phyloP scores from a whole-genome alignment of 2,888 invertebrate species.

The Lamellibrachia satsuma region DNA sequence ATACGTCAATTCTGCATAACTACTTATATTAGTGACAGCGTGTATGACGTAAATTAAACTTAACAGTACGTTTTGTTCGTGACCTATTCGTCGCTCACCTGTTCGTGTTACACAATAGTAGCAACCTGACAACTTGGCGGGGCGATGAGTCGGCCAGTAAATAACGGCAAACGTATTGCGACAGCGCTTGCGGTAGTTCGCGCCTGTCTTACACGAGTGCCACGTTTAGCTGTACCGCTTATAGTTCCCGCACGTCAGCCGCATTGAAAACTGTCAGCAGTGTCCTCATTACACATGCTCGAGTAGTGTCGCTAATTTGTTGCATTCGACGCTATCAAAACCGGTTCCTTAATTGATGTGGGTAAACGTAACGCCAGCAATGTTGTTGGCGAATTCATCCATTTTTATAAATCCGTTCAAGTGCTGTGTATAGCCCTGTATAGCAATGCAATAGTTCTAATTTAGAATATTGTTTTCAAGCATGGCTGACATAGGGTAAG shows the following conservation, averaged over 20 bases:
- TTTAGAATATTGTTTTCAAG: too few species aligned
- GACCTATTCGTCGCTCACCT: background rate
- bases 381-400: background rate
- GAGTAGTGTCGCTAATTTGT: background rate
- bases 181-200: background rate
- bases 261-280: background rate
- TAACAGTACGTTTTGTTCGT: background rate
- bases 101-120: background rate
- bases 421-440: background rate
- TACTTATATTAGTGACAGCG: background rate
- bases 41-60: background rate
- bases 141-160: background rate
- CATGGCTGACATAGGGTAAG: too few species aligned
- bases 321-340: background rate
- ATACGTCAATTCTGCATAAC: background rate
- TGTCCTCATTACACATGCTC: background rate
- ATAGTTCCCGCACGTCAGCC: background rate
- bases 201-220: background rate
- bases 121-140: background rate
- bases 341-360: background rate
- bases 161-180: background rate
- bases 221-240: background rate
- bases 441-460: background rate
- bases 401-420: background rate
- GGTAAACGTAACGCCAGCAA: background rate